Base-by-base conservation (phyloP, 2,113 vertebrate genomes). In the Poecile atricapillus region DNA sequence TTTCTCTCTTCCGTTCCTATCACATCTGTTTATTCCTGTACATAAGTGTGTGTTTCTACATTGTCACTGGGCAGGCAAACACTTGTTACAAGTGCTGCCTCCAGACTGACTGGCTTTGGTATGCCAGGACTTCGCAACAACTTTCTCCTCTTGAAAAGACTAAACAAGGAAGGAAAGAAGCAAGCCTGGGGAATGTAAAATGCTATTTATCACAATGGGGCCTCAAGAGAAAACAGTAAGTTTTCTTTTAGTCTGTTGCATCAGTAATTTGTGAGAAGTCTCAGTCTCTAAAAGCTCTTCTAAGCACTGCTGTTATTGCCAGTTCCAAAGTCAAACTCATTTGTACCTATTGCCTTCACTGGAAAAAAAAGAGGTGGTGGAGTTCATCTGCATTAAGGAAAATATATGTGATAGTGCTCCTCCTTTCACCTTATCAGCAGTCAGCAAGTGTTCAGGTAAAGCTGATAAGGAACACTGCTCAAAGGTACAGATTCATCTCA, bases 21-120 rank as follows among this genome's bases (percentile, higher is more conserved):
- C 59, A 88, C 0, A 1, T 46, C 35, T 93, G 71, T 90, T 95
- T 86, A 93, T 86, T 92, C 76, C 83, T 71, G 50, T 28, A 27
- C 18, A 3, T 19, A 52, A 86, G 44, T 60, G 41, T 20, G 55
- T 70, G 55, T 50, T 88, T 83, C 67, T 33, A 47, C 46, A 43
- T 4, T 65, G 46, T 70, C 79, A 70, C 37, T 7, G 50, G 65
- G 59, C 74, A 58, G 35, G 33, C 82, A 83, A 85, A 83, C 82
- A 90, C 82, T 80, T 93, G 71, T 39, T 23, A 75, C 12, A 88
- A 96, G 92, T 67, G 39, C 47, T 63, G 78, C 60, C 73, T 74
- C 92, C 94, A 92, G 94, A 80, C 89, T 71, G 80, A 63, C 82
- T 68, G 91, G 56, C 86, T 84, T 83, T 56, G 27, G 44, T 68